phyloP scores from a whole-genome alignment of 2,113 vertebrate genomes.

The Sinocyclocheilus anshuiensis region DNA sequence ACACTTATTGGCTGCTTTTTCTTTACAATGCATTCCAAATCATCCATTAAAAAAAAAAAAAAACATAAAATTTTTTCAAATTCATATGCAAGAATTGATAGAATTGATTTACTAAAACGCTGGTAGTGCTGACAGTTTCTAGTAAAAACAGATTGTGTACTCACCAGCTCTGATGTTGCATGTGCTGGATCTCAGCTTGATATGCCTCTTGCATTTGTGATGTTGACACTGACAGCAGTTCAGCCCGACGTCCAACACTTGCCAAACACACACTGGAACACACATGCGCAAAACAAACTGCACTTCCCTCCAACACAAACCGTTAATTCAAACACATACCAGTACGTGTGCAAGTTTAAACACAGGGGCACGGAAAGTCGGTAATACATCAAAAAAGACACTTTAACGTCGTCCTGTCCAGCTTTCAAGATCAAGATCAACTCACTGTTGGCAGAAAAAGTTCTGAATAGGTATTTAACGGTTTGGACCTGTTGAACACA shows the following conservation, averaged over 20 bases:
- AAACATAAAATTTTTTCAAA: too few relatives aligned
- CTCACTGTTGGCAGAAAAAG: neutral
- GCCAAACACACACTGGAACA: slow-evolving; percentile 55
- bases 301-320: slow-evolving; percentile 43
- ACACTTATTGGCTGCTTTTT: neutral
- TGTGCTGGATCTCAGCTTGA: slow-evolving; percentile 54
- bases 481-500: neutral
- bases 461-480: neutral
- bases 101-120: neutral
- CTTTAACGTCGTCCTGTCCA: neutral
- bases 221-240: slow-evolving; percentile 63
- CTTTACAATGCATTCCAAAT: neutral
- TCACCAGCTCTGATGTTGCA: slow-evolving; percentile 54
- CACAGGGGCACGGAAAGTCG: neutral
- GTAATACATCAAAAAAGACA: neutral
- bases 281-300: slow-evolving; percentile 55
- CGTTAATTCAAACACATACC: slow-evolving; percentile 55
- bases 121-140: neutral
- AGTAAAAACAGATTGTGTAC: slow-evolving; percentile 40
- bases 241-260: slow-evolving; percentile 62
- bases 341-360: slow-evolving; percentile 42
- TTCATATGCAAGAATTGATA: neutral
- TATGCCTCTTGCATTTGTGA: slow-evolving; percentile 62
- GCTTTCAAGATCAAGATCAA: neutral
- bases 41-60: neutral